Evolutionary conservation across 2,888 invertebrate genomes (phyloP).

Genomic region (Morinoia aosen): DNA sequence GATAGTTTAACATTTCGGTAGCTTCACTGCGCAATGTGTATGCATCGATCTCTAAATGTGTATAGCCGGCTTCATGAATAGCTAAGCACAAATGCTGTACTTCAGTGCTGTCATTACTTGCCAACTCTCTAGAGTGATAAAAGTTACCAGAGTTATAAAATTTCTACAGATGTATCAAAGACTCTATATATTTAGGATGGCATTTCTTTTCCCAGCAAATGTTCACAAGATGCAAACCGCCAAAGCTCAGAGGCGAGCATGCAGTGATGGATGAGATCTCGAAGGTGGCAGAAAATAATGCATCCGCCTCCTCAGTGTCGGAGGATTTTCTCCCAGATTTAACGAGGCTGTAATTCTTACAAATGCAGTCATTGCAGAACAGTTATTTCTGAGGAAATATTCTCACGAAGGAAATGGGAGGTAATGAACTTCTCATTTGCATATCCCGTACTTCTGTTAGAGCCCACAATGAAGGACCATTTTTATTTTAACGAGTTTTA

Average conservation of each 20-base stretch:
- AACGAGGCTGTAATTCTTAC: background rate
- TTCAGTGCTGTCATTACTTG: no score
- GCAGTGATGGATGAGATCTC: background rate
- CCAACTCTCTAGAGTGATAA: no score
- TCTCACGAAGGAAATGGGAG: background rate
- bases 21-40: no score
- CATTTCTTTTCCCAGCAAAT: background rate
- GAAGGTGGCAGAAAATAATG: background rate
- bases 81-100: no score
- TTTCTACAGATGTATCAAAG: no score
- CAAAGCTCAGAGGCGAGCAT: background rate
- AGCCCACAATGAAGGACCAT: background rate
- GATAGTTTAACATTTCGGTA: no score
- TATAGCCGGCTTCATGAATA: no score
- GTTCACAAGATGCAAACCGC: background rate
- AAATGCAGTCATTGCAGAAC: background rate
- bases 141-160: no score
- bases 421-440: background rate
- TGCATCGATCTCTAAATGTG: no score
- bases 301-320: background rate
- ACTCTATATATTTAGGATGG: background rate
- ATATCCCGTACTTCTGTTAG: background rate
- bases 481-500: background rate
- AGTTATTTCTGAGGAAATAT: background rate
- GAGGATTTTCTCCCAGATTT: background rate